Evolutionary conservation across 2,888 invertebrate genomes (phyloP).

Genomic region (Leptothorax acervorum): DNA sequence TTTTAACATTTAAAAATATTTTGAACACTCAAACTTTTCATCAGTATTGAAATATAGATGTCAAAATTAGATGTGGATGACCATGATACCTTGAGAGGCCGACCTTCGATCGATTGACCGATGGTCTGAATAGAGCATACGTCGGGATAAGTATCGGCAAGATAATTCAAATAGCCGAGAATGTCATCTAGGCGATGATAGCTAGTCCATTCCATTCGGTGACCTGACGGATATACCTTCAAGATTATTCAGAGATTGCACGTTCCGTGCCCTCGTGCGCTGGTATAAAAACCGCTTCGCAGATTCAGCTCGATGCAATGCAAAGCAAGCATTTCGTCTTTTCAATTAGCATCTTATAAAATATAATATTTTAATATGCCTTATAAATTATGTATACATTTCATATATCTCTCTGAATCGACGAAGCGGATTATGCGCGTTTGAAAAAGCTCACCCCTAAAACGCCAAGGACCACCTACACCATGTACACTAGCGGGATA

Average conservation of each 20-base stretch:
- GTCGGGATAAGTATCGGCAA: conserved; percentile 91
- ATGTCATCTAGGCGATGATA: conserved; percentile 91
- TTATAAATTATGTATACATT: neutral
- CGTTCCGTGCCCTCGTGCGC: conserved; percentile 43
- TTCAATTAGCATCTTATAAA: neutral
- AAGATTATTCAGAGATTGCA: conserved; percentile 70
- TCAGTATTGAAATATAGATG: neutral
- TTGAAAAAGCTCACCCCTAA: conserved; percentile 81
- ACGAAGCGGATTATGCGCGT: conserved; percentile 73
- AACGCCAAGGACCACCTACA: conserved; percentile 80
- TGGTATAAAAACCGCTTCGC: conserved; percentile 72
- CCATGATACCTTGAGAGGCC: conserved; percentile 88
- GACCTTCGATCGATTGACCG: conserved; percentile 91
- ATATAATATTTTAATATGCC: neutral
- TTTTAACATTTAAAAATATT: conserved; percentile 18
- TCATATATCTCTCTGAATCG: conserved; percentile 68
- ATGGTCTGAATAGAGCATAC: conserved; percentile 91
- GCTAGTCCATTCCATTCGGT: conserved; percentile 91
- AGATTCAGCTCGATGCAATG: conserved; percentile 66
- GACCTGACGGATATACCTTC: conserved; percentile 82
- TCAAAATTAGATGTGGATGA: neutral
- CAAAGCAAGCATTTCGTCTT: neutral
- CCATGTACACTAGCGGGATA: conserved; percentile 79
- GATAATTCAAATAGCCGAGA: conserved; percentile 90
- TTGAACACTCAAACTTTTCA: neutral